Evolutionary conservation across 2,888 invertebrate species (phyloP).

Genomic region (Griposia aprilina): DNA sequence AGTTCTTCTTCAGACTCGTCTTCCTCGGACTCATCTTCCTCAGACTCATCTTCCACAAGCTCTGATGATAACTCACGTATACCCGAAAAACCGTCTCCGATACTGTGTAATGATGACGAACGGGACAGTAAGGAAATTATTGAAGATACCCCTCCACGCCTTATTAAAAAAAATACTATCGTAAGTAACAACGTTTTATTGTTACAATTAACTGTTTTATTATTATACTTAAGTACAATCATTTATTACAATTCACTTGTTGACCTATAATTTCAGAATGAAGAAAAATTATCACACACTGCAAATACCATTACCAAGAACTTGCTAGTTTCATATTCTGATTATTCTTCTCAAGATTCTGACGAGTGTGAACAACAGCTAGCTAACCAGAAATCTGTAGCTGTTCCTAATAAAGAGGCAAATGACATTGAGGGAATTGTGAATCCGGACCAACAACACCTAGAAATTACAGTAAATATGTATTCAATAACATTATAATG

Average conservation of each 20-base stretch:
- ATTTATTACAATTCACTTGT: neutral
- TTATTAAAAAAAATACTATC: neutral
- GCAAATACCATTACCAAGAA: neutral
- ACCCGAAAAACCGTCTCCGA: neutral
- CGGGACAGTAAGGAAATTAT: neutral
- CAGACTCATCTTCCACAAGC: neutral
- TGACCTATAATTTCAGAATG: neutral
- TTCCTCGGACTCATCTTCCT: neutral
- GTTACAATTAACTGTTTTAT: neutral
- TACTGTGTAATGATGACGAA: neutral
- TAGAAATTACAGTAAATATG: neutral
- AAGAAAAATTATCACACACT: constrained; percentile 2
- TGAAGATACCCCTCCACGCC: neutral
- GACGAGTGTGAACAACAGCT: neutral
- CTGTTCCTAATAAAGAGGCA: neutral
- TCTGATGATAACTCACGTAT: neutral
- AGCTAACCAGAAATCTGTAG: constrained; percentile 1
- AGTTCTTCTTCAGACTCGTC: neutral
- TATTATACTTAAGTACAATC: too few relatives aligned
- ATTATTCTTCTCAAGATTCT: neutral
- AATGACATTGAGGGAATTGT: neutral
- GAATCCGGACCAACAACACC: neutral
- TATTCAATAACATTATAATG: neutral
- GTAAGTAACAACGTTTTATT: neutral
- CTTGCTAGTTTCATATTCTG: constrained; percentile 3